These are phyloP conservation scores for Anniella stebbinsi DNA, from an alignment of 2,797 vertebrate genomes.

Conservation along the genomic window DNA sequence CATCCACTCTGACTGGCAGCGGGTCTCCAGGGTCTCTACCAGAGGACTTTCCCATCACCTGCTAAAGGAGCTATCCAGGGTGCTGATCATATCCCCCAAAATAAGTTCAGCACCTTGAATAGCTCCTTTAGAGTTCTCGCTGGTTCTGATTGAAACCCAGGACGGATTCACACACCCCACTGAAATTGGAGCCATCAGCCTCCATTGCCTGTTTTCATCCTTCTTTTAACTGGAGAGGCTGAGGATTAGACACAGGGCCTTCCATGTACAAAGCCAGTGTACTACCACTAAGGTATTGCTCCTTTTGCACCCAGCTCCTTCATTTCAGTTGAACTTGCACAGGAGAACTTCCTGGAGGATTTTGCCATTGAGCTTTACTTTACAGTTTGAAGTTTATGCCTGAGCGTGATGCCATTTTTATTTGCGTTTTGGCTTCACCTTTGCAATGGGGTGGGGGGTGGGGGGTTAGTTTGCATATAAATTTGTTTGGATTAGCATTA, in stretches of 20 bases:
- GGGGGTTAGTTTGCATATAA: neutral
- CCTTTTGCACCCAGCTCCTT: neutral
- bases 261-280: neutral
- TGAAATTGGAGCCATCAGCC: too few species aligned
- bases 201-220: too few species aligned
- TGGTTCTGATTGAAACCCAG: too few species aligned
- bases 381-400: neutral
- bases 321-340: too few species aligned
- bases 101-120: too few species aligned
- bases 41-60: too few species aligned
- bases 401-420: neutral
- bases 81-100: too few species aligned
- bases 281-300: neutral
- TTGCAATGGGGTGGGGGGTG: too few species aligned
- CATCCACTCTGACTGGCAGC: neutral
- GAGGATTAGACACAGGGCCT: neutral
- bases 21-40: too few species aligned
- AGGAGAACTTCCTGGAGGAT: neutral
- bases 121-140: too few species aligned
- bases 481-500: neutral
- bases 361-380: neutral
- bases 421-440: neutral
- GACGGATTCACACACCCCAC: too few species aligned
- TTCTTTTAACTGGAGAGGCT: neutral
- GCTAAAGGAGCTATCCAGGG: too few species aligned